Conservation (phyloP, 2,113 vertebrate species). For the cat (Felis catus) region F.catus_Fca126_mat1.0 CM031421.1:8518501-8519000, state of each 20-base stretch:
- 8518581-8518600: slow-evolving; percentile 85
- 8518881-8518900: neutral
- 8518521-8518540: neutral
- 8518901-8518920: neutral
- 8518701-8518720: slow-evolving; percentile 96
- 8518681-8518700: slow-evolving; percentile 98
- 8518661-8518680: slow-evolving; percentile 97
- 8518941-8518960: neutral
- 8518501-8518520: neutral
- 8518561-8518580: neutral
- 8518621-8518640: slow-evolving; percentile 97
- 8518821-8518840: slow-evolving; percentile 98
- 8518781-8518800: slow-evolving; percentile 99
- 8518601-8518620: slow-evolving; percentile 95
- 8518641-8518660: slow-evolving; percentile 96
- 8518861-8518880: neutral
- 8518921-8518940: neutral
- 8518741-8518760: slow-evolving; percentile 98
- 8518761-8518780: slow-evolving; percentile 97
- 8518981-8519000: neutral
- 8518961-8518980: neutral
- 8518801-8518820: slow-evolving; percentile 97
- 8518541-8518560: neutral
- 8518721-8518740: slow-evolving; percentile 98
- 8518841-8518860: neutral